Conservation (phyloP, 2,797 vertebrate species). For the Pempheris klunzingeri region DNA sequence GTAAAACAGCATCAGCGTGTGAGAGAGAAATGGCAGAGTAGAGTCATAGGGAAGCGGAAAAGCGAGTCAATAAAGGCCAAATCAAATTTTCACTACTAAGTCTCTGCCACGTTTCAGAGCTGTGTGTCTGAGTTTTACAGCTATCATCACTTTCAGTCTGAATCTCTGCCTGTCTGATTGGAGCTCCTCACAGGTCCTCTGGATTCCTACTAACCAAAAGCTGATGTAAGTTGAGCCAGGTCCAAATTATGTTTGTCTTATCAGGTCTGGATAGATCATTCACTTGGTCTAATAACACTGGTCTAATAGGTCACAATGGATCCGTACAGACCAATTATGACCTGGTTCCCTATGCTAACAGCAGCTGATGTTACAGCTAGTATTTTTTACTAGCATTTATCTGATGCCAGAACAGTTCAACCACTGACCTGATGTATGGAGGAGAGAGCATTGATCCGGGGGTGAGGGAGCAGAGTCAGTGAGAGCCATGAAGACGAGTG, state of each 20-base stretch:
- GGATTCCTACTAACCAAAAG: neutral
- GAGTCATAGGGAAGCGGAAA: conserved; percentile 1
- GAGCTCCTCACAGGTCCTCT: neutral
- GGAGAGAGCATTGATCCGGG: neutral
- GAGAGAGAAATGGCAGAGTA: conserved; percentile 8
- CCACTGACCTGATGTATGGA: neutral
- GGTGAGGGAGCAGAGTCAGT: neutral
- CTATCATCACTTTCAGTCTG: neutral
- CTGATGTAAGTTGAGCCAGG: neutral
- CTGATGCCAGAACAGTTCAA: neutral
- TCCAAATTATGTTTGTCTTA: neutral
- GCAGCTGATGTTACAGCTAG: neutral
- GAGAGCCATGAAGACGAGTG: neutral
- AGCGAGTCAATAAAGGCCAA: conserved; percentile 2
- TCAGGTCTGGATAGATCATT: neutral
- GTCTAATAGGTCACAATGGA: neutral
- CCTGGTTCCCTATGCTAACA: neutral
- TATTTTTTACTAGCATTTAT: neutral
- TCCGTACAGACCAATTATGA: neutral
- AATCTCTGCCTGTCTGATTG: neutral
- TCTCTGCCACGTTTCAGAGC: neutral
- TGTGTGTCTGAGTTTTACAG: neutral
- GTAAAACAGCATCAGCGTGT: neutral
- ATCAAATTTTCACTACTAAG: neutral
- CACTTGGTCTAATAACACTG: too few relatives aligned